Conservation (phyloP, 2,113 vertebrate genomes). For the Megaptera novaeangliae region DNA sequence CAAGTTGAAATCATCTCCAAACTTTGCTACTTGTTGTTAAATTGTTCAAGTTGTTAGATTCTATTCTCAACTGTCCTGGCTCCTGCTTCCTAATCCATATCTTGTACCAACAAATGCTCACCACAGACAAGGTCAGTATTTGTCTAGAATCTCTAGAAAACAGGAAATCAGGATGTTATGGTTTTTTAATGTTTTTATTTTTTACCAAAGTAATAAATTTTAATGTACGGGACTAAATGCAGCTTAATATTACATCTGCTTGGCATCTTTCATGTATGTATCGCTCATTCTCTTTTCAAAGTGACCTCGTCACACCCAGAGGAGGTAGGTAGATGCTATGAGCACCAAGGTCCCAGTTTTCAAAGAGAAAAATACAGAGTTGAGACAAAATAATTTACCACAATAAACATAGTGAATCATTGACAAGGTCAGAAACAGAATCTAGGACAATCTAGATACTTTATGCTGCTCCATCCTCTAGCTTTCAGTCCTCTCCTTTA, state of each 20-base stretch:
- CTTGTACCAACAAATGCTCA: neutral
- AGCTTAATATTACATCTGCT: neutral
- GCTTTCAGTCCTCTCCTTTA: neutral
- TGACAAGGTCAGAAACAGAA: neutral
- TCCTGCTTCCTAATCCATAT: neutral
- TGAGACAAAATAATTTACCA: slow-evolving; percentile 40
- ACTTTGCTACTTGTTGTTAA: neutral
- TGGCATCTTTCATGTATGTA: neutral
- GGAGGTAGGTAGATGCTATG: neutral
- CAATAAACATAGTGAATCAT: neutral
- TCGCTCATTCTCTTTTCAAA: neutral
- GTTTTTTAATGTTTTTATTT: slow-evolving; percentile 8
- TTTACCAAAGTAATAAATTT: slow-evolving; percentile 16
- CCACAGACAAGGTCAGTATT: neutral
- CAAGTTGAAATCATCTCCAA: neutral
- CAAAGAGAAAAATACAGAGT: slow-evolving; percentile 3
- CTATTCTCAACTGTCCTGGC: neutral
- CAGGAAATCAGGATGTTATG: neutral
- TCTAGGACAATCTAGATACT: neutral
- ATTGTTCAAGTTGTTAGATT: neutral
- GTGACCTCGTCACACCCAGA: neutral
- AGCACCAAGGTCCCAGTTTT: slow-evolving; percentile 5
- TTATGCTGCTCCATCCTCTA: no score
- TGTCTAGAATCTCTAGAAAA: neutral
- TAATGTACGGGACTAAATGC: neutral